Evolutionary conservation across 2,797 vertebrate species (phyloP), one percentile per base, ranked within the genome.

Genomic region (Lithobates sylvaticus): DNA sequence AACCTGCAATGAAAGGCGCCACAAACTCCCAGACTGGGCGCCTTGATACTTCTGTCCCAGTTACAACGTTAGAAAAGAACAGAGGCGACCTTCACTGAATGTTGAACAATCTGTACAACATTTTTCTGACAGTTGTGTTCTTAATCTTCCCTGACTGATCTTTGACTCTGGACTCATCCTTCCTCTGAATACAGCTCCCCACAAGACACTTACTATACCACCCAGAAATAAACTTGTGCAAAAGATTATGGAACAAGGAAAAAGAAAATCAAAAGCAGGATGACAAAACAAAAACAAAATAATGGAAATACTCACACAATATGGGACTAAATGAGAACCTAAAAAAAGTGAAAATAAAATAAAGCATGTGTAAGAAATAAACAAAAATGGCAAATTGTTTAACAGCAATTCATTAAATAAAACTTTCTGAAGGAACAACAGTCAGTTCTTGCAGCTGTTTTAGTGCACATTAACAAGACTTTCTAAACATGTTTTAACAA

Each of bases 231-330:
- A 34, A 47, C 29, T 69, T 10, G 84, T 90, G 47, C 3, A 69
- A 87, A 87, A 86, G 83, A 23, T 68, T 87, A 39, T 1, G 0
- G 2, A 29, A 21, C 85, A 27, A 84, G 86, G 86, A n/a, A 18
- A 86, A 89, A 89, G 79, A 90, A 88, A 81, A 88, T 86, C 83
- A 90, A 88, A 78, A 90, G 87, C 0, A 79, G 13, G 4, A 80
- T 2, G 44, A n/a, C 27, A 18, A 42, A 68, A 32, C 23, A 84
- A 71, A 78, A 77, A 32, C 32, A 84, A 71, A 78, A 77, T 65
- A 76, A 77, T 61, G 89, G 90, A 94, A 96, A 95, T 97, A 97
- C 96, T 97, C 95, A 97, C 97, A 96, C 92, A 91, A 94, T 92
- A 93, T 92, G 89, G 88, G 90, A 90, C 89, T 92, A 94, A 93